Conservation (phyloP, 2,888 invertebrate genomes). For the Pandemis cinnamomeana region DNA sequence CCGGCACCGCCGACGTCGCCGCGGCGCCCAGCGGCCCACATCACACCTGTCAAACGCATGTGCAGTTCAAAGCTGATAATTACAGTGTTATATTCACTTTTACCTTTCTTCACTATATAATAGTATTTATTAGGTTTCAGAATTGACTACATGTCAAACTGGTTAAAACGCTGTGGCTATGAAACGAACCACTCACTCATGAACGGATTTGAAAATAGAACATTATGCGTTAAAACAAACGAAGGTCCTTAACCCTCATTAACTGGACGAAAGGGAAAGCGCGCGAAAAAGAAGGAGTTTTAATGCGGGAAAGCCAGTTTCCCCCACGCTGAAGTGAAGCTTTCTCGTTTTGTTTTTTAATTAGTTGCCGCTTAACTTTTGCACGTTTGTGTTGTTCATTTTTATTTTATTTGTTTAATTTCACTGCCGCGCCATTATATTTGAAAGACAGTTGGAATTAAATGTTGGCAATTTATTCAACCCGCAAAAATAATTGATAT, state of each 20-base stretch:
- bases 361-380: conserved; percentile 78
- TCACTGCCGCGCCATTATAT: conserved; percentile 53
- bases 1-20: background rate
- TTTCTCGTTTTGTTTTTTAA: conserved; percentile 77
- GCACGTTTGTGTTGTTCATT: conserved; percentile 65
- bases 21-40: background rate
- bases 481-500: conserved; percentile 44
- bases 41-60: background rate
- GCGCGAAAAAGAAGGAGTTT: conserved; percentile 71
- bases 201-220: conserved; percentile 53
- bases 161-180: background rate
- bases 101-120: background rate
- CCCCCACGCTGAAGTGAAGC: conserved; percentile 64
- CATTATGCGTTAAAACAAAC: conserved; percentile 59
- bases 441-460: conserved; percentile 51
- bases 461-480: conserved; percentile 48
- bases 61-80: background rate
- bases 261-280: conserved; percentile 75
- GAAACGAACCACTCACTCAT: conserved; percentile 39
- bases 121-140: background rate
- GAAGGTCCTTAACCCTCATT: conserved; percentile 75
- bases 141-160: background rate
- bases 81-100: background rate
- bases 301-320: conserved; percentile 73
- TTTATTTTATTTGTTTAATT: conserved; percentile 59